A percentile compares a stretch with the other conserved stretches of the same genome.
Evolutionary conservation across 2,113 vertebrate genomes (phyloP).

Genomic region (Callorhinus ursinus): DNA sequence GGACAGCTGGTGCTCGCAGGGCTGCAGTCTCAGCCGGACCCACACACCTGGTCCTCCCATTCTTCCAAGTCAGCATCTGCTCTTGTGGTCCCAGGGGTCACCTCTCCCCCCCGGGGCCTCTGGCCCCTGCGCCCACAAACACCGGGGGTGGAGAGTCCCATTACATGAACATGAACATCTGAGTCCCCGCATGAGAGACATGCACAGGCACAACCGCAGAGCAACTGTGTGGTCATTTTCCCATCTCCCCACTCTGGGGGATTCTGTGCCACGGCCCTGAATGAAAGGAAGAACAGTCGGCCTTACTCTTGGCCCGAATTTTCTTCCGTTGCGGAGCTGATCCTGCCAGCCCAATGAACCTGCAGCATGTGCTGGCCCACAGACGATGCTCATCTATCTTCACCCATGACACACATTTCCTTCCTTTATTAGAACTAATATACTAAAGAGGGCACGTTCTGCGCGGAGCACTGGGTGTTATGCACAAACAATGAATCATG

Average conservation of each 20-base stretch:
- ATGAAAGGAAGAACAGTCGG: neutral
- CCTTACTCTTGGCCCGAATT: neutral
- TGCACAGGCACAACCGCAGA: fast-evolving
- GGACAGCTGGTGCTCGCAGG: neutral
- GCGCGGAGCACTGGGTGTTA: too few species aligned
- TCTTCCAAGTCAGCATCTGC: neutral
- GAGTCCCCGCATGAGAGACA: fast-evolving
- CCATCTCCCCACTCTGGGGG: fast-evolving
- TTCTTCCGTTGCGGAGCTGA: neutral
- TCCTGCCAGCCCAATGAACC: neutral
- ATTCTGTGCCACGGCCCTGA: neutral
- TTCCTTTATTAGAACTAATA: neutral
- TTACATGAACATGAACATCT: fast-evolving
- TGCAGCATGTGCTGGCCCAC: neutral
- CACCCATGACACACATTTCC: neutral
- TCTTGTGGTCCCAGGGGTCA: neutral
- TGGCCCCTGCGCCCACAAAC: neutral
- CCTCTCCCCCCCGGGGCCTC: neutral
- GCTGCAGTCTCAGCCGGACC: neutral
- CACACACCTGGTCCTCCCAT: neutral
- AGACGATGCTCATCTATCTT: neutral
- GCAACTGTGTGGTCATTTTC: fast-evolving
- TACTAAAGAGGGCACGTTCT: neutral
- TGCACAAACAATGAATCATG: too few species aligned
- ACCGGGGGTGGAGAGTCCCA: fast-evolving